A percentile compares a stretch with the other conserved stretches of the same genome.
Evolutionary conservation across 2,888 invertebrate species (phyloP).

Genomic region (Macrosoma leucophasiata): DNA sequence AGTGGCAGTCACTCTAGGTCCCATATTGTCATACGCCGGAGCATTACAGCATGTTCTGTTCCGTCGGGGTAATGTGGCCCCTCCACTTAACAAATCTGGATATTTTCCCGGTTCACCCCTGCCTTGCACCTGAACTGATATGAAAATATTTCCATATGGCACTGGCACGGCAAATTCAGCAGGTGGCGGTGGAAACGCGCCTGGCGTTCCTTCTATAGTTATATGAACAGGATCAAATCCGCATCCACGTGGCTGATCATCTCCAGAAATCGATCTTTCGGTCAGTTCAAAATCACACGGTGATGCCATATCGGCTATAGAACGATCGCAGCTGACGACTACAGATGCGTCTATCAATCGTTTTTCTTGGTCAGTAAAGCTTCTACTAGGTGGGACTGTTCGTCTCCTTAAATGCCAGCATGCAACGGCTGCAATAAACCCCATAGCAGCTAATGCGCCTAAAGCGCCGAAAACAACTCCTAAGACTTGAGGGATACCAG

Average conservation of each 20-base stretch:
- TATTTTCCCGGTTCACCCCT: conserved; percentile 72
- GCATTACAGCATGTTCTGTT: conserved; percentile 66
- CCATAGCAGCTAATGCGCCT: conserved; percentile 80
- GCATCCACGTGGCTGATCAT: conserved; percentile 59
- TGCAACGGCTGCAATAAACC: conserved; percentile 72
- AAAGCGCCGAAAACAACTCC: conserved; percentile 85
- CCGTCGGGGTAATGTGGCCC: conserved; percentile 68
- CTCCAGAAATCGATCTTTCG: conserved; percentile 52
- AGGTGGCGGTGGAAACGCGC: conserved; percentile 70
- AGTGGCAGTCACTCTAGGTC: conserved; percentile 92
- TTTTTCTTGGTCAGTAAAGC: conserved; percentile 92
- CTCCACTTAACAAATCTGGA: conserved; percentile 82
- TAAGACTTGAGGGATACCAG: conserved; percentile 82
- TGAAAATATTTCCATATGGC: conserved; percentile 85
- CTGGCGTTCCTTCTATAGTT: conserved; percentile 75
- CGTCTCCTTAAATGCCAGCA: conserved; percentile 82
- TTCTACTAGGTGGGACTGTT: conserved; percentile 79
- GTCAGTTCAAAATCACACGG: conserved; percentile 71
- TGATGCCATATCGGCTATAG: conserved; percentile 79
- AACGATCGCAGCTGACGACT: conserved; percentile 77
- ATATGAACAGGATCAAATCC: conserved; percentile 78
- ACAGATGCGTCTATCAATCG: conserved; percentile 87
- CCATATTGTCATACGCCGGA: conserved; percentile 93
- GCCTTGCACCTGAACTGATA: conserved; percentile 86
- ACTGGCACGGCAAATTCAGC: conserved; percentile 73